Evolutionary conservation across 2,888 invertebrate genomes (phyloP).

Genomic region (Tanypteryx hageni): DNA sequence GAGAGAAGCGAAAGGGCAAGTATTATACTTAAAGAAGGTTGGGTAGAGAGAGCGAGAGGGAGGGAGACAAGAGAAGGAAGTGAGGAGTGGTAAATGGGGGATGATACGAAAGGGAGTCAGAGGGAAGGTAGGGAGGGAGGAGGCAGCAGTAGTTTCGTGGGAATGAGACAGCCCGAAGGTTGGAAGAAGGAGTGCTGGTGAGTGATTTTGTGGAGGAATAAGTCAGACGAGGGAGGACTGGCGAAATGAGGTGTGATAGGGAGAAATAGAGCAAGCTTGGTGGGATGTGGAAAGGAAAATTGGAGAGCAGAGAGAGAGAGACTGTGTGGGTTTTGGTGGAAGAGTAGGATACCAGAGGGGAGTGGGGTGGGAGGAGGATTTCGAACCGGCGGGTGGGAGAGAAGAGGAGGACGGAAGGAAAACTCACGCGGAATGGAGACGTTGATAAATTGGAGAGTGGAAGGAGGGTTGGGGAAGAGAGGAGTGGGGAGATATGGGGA

Average conservation of each 20-base stretch:
- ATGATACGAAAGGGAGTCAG: neutral
- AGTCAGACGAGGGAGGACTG: conserved; percentile 19
- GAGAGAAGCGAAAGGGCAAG: neutral
- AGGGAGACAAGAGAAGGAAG: neutral
- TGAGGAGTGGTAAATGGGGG: neutral
- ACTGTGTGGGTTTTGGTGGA: neutral
- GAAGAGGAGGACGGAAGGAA: neutral
- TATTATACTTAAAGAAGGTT: neutral
- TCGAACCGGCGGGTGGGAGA: too few relatives aligned
- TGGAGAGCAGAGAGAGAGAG: neutral
- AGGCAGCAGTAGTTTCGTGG: neutral
- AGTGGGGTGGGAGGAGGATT: too few relatives aligned
- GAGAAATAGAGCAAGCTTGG: conserved; percentile 45
- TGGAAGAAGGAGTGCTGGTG: neutral
- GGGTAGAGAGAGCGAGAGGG: neutral
- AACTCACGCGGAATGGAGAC: conserved; percentile 19
- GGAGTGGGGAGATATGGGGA: neutral
- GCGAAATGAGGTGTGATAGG: conserved; percentile 45
- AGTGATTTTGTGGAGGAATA: conserved; percentile 47
- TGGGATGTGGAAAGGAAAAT: conserved; percentile 35
- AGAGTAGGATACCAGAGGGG: too few relatives aligned
- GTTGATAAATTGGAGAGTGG: conserved; percentile 47
- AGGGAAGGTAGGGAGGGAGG: neutral
- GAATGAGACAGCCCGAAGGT: conserved; percentile 23
- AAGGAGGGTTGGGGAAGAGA: neutral